Evolutionary conservation across 2,113 vertebrate genomes (phyloP).

Genomic region (Sceloporus tristichus): DNA sequence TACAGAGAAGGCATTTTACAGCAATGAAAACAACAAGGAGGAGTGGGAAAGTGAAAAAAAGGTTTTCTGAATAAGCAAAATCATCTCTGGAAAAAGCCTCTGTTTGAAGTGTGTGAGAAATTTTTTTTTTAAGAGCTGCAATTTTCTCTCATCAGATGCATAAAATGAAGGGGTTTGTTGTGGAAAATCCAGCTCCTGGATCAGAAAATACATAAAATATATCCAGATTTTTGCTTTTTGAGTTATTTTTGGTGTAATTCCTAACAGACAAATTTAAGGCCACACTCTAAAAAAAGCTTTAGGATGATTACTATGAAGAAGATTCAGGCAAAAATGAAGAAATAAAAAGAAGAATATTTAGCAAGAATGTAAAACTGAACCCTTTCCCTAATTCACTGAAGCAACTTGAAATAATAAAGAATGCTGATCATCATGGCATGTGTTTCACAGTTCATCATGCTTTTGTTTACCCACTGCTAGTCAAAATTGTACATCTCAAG

Average conservation of each 20-base stretch:
- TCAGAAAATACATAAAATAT: constrained; percentile 48
- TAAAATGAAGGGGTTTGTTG: constrained; percentile 10
- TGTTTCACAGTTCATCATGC: not conserved
- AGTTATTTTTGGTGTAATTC: constrained; percentile 31
- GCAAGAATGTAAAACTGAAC: not conserved
- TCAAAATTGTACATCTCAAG: not conserved
- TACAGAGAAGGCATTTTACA: not conserved
- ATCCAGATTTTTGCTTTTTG: constrained; percentile 24
- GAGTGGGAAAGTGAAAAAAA: not conserved
- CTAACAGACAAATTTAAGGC: constrained; percentile 45
- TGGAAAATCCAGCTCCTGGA: constrained; percentile 43
- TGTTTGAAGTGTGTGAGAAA: not conserved
- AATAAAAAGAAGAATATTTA: not conserved
- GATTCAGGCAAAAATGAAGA: not conserved
- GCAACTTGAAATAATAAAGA: not conserved
- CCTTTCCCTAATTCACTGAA: not conserved
- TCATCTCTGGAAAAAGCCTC: not conserved
- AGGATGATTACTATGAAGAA: not conserved
- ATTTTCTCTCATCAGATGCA: not conserved
- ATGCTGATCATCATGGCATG: not conserved
- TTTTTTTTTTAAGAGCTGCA: constrained; percentile 10
- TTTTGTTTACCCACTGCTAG: not conserved
- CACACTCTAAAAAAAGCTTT: not conserved
- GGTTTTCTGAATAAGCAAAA: not conserved
- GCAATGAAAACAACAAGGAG: not conserved